Conservation (phyloP, 37 sponge, comb jelly and placozoan species). For the Chondrilla cf. caribensis region DNA sequence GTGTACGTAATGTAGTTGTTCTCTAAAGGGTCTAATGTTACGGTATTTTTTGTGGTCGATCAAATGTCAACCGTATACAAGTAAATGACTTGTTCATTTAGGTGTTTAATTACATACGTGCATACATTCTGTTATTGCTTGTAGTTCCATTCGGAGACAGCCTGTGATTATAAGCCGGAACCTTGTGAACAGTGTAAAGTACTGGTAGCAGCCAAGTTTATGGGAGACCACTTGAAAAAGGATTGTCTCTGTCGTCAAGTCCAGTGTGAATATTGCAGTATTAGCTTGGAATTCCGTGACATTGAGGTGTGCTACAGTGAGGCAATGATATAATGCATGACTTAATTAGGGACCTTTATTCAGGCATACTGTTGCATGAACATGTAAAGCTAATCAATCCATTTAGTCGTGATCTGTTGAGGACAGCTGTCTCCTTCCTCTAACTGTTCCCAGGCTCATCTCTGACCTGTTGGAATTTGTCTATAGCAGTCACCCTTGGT, state of each 20-base stretch:
- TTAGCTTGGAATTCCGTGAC: not conserved
- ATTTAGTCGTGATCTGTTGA: no score
- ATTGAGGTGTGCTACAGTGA: slow-evolving; percentile 24
- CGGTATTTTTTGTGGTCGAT: not conserved
- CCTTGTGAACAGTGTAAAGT: slow-evolving; percentile 21
- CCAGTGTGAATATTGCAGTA: slow-evolving; percentile 47
- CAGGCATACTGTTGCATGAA: no score
- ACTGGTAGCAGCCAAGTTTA: not conserved
- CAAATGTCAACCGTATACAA: not conserved
- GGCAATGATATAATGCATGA: no score
- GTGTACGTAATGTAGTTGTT: no score
- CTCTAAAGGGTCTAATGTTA: no score
- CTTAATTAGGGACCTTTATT: no score
- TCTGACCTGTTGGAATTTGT: not conserved
- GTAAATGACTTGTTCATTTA: no score
- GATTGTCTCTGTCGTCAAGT: slow-evolving; percentile 35
- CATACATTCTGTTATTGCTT: no score
- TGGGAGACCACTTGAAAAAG: slow-evolving; percentile 24
- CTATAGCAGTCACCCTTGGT: not conserved
- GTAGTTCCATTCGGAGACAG: not conserved
- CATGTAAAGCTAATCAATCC: no score
- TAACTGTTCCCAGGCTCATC: not conserved
- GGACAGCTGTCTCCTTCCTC: not conserved
- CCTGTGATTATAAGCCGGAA: not conserved
- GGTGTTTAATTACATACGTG: no score